Conservation (phyloP, 1,140 invertebrate species). For the Pseudomyrmex concolor region DNA sequence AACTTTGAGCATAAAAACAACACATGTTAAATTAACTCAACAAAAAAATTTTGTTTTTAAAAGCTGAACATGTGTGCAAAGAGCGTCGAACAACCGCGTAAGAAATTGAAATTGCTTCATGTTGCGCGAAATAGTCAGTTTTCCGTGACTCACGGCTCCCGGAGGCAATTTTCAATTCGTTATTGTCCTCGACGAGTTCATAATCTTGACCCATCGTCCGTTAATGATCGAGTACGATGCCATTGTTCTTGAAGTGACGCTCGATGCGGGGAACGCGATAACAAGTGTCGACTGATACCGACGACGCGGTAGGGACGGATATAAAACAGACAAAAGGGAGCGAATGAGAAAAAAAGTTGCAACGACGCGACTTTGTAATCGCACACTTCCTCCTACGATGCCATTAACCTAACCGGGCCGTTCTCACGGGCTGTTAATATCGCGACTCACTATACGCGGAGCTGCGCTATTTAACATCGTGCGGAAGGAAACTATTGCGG, state of each 20-base stretch:
- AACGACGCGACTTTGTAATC: slow-evolving; percentile 70
- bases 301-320: slow-evolving; percentile 8
- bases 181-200: slow-evolving; percentile 19
- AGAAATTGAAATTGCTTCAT: neutral
- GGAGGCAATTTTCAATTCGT: slow-evolving; percentile 47
- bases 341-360: slow-evolving; percentile 14
- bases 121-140: slow-evolving; percentile 28
- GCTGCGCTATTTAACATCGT: slow-evolving; percentile 65
- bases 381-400: slow-evolving; percentile 71
- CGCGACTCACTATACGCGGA: slow-evolving; percentile 75
- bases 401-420: slow-evolving; percentile 74
- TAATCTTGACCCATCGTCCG: slow-evolving; percentile 25
- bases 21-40: too few species aligned
- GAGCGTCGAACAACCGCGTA: neutral
- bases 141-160: slow-evolving; percentile 29
- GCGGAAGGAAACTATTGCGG: slow-evolving; percentile 61
- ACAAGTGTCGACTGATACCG: slow-evolving; percentile 55
- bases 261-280: slow-evolving; percentile 52
- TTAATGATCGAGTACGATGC: slow-evolving; percentile 46
- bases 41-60: too few species aligned
- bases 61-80: neutral
- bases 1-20: too few species aligned
- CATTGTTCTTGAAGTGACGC: slow-evolving; percentile 51
- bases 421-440: slow-evolving; percentile 80
- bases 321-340: slow-evolving; percentile 23